Conservation (phyloP, 2,113 vertebrate species). For the Condylura cristata region DNA sequence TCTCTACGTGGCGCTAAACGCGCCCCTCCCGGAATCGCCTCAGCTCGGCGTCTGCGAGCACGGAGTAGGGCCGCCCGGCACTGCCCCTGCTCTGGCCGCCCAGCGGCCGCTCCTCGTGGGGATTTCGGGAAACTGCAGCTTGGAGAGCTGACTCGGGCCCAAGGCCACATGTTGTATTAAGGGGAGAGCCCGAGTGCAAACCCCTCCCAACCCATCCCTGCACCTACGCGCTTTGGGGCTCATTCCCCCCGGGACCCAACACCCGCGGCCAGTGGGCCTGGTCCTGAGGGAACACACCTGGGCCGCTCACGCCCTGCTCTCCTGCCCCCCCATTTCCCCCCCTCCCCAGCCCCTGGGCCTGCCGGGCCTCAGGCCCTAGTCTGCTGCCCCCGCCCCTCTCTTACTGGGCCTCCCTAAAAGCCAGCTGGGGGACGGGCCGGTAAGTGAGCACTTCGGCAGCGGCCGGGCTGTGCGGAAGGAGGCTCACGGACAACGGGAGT, state of each 20-base stretch:
- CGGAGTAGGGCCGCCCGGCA: no score
- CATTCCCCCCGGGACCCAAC: background rate
- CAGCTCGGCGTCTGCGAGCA: background rate
- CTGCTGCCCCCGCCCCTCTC: no score
- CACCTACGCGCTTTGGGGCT: background rate
- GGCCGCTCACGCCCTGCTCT: no score
- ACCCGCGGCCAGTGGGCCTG: background rate
- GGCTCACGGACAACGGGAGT: background rate
- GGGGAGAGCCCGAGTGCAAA: background rate
- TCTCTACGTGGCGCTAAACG: background rate
- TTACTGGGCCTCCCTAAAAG: no score
- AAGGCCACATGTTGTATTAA: background rate
- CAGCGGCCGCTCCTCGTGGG: background rate
- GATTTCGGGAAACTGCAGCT: background rate
- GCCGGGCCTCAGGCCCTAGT: no score
- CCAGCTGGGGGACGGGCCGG: background rate
- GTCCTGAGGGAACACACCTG: background rate
- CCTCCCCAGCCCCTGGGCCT: no score
- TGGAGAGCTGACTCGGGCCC: background rate
- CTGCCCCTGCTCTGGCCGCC: no score
- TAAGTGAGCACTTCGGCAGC: background rate
- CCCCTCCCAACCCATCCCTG: background rate
- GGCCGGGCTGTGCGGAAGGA: background rate
- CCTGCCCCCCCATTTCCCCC: no score
- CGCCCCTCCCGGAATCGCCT: background rate